Evolutionary conservation across 2,797 vertebrate species (phyloP).

Genomic region (Trematomus bernacchii): DNA sequence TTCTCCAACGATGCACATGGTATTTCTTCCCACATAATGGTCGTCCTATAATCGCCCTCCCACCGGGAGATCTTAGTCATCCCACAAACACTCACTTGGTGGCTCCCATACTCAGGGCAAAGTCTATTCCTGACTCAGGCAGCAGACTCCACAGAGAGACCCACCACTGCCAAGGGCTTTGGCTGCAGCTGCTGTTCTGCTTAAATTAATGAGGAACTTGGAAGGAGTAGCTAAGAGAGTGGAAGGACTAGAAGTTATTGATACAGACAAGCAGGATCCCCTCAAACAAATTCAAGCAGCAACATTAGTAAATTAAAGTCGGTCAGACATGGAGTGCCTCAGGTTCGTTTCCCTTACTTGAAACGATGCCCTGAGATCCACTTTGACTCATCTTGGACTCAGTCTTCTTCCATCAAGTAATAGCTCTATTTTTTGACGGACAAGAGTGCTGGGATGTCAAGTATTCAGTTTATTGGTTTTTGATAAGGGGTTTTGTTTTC

Average conservation of each 20-base stretch:
- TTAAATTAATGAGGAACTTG: slow-evolving; percentile 65
- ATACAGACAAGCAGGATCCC: slow-evolving; percentile 56
- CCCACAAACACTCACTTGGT: slow-evolving; percentile 48
- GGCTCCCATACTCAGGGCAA: slow-evolving; percentile 58
- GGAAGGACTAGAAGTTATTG: slow-evolving; percentile 57
- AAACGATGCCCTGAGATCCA: slow-evolving; percentile 36
- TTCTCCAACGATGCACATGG: slow-evolving; percentile 30
- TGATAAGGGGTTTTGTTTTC: neutral
- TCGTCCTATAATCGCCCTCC: slow-evolving; percentile 46
- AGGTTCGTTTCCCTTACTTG: slow-evolving; percentile 30
- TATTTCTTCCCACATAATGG: slow-evolving; percentile 39
- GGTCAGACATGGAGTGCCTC: slow-evolving; percentile 26
- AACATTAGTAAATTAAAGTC: slow-evolving; percentile 73
- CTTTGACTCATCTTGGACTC: slow-evolving; percentile 43
- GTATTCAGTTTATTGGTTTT: slow-evolving; percentile 15
- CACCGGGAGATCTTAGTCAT: slow-evolving; percentile 55
- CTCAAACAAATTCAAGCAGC: slow-evolving; percentile 61
- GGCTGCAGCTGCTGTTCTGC: slow-evolving; percentile 62
- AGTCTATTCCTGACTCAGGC: slow-evolving; percentile 67
- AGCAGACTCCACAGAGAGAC: slow-evolving; percentile 51
- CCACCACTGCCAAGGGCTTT: slow-evolving; percentile 59
- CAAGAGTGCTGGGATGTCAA: neutral
- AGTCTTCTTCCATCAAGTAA: slow-evolving; percentile 32
- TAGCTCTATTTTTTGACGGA: slow-evolving; percentile 32
- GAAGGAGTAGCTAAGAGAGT: slow-evolving; percentile 51